Conservation (phyloP, 37 sponge, comb jelly and placozoan genomes). For the Chondrilla cf. caribensis region DNA sequence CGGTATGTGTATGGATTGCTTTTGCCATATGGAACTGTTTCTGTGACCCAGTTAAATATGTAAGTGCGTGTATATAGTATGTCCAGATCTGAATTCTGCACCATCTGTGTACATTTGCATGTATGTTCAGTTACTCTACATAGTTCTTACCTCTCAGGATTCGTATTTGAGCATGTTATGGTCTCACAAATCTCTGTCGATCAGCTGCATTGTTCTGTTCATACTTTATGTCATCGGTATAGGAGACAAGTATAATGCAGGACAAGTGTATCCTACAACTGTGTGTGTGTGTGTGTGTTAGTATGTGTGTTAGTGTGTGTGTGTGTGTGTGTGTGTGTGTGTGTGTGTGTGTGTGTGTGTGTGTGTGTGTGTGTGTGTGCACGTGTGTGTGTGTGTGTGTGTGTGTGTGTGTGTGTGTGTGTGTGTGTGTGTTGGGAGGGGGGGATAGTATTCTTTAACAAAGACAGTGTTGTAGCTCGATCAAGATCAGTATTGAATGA, state of each 20-base stretch:
- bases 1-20: slow-evolving; percentile 33
- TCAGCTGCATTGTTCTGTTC: slow-evolving; percentile 34
- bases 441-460: too few relatives aligned
- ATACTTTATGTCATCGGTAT: slow-evolving; percentile 49
- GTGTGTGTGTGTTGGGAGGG: background rate
- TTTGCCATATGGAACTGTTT: slow-evolving; percentile 50
- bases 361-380: too few relatives aligned
- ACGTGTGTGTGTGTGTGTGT: too few relatives aligned
- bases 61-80: slow-evolving; percentile 22
- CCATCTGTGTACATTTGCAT: background rate
- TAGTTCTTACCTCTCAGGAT: slow-evolving; percentile 33
- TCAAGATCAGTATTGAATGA: slow-evolving; percentile 60
- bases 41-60: slow-evolving; percentile 54
- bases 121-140: background rate
- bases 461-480: slow-evolving; percentile 46
- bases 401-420: background rate
- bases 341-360: background rate
- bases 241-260: slow-evolving; percentile 53
- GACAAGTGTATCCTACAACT: slow-evolving; percentile 53
- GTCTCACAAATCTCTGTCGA: slow-evolving; percentile 38
- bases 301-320: background rate
- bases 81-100: background rate
- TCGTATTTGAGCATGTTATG: slow-evolving; percentile 37
- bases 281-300: background rate
- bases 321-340: background rate